Base-by-base conservation (phyloP, 2,797 vertebrate species). In the Microctenopoma stevenorrisi region DNA sequence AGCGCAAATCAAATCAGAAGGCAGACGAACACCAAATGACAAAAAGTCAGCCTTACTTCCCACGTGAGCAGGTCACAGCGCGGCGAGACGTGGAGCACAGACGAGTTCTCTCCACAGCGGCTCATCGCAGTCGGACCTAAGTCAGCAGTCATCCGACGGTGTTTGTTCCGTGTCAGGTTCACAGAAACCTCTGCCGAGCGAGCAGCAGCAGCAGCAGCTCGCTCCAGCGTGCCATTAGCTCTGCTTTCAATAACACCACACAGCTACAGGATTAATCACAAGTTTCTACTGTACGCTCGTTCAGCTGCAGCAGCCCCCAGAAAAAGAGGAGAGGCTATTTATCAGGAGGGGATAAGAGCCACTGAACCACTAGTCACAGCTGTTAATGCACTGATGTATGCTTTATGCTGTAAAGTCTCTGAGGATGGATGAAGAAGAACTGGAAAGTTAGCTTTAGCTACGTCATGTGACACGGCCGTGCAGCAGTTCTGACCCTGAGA, bases 201-300 rank as follows among this genome's bases (percentile, higher is more conserved):
- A 40, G 18, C 46, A 56, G 62, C 76, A 50, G 30, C 48, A 44
- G 46, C 46, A 50, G 18, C 46, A 44, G 52, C 63, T 26, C 50
- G 52, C 72, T 71, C 43, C 25, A 30, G 18, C 62, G 16, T 42
- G 40, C 64, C 64, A 67, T 81, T 53, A 74, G 78, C 74, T 84
- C 80, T 86, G 84, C 78, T 84, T 90, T 84, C 76, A 79, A 73
- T 88, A 85, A 33, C 30, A 33, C 30, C 7, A 80, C 64, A 67
- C 69, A 30, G 70, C 67, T 53, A 68, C 68, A 69, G 76, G 15
- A 78, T 88, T 84, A 79, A 69, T 85, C 82, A 83, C 81, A 76
- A 63, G 63, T 86, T 83, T 79, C 2, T 33, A 33, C 30, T 33
- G 73, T 76, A 74, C 65, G 66, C 69, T 51, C 55, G 57, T 54